Evolutionary conservation across 1,140 invertebrate genomes (phyloP).

Genomic region (Ceratina australensis): DNA sequence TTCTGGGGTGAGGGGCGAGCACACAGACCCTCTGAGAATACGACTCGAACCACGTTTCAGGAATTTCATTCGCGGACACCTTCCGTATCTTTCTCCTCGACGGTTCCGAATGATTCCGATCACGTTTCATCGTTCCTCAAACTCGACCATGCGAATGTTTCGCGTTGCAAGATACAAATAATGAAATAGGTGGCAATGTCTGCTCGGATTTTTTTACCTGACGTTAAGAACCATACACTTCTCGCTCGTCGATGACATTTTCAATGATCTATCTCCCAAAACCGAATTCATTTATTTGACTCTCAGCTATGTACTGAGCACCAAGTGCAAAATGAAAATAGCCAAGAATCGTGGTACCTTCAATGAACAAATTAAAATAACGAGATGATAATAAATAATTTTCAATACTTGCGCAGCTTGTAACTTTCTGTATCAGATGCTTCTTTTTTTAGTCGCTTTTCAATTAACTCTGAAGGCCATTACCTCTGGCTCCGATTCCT

Average conservation of each 20-base stretch:
- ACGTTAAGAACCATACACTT: too few relatives aligned
- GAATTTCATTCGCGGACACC: slow-evolving; percentile 37
- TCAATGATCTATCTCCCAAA: not conserved
- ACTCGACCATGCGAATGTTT: not conserved
- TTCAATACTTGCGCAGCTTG: too few relatives aligned
- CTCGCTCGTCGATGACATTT: not conserved
- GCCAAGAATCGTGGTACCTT: too few relatives aligned
- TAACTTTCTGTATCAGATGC: too few relatives aligned
- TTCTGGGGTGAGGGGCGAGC: slow-evolving; percentile 4
- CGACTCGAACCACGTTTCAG: slow-evolving; percentile 27
- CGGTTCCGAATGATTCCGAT: not conserved
- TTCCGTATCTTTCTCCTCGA: not conserved
- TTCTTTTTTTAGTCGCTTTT: not conserved
- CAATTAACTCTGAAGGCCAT: not conserved
- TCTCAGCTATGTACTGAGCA: too few relatives aligned
- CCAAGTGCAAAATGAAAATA: too few relatives aligned
- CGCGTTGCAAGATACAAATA: not conserved
- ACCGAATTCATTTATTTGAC: too few relatives aligned
- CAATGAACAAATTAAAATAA: too few relatives aligned
- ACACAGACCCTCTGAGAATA: slow-evolving; percentile 14
- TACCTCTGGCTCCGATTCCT: not conserved
- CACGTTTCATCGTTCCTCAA: not conserved
- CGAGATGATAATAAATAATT: too few relatives aligned
- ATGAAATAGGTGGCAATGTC: not conserved
- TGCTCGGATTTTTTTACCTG: not conserved